phyloP scores from a whole-genome alignment of 1,140 invertebrate species.

The Elymnias hypermnestra region DNA sequence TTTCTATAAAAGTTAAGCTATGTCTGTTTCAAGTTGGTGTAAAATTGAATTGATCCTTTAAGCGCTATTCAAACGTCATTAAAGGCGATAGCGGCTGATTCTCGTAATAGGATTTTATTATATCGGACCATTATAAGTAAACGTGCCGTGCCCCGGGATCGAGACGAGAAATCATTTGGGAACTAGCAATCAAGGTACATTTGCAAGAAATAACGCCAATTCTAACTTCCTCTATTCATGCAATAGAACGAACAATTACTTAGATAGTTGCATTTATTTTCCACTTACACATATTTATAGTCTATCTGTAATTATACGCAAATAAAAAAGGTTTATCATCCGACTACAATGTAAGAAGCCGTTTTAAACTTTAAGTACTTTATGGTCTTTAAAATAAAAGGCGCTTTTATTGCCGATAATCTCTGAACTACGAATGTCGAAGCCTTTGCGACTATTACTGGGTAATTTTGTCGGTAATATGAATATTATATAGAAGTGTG shows the following conservation, averaged over 20 bases:
- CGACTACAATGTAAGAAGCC: slow-evolving; percentile 15
- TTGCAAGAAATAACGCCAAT: slow-evolving; percentile 3
- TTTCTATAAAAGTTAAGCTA: too few species aligned
- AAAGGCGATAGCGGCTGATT: slow-evolving; percentile 41
- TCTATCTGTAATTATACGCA: slow-evolving; percentile 16
- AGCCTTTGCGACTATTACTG: slow-evolving; percentile 55
- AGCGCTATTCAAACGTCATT: slow-evolving; percentile 49
- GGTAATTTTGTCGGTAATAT: slow-evolving; percentile 60
- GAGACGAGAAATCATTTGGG: slow-evolving; percentile 38
- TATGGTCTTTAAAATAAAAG: slow-evolving; percentile 46
- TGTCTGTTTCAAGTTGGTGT: slow-evolving; percentile 24
- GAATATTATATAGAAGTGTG: slow-evolving; percentile 40
- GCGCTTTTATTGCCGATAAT: slow-evolving; percentile 63
- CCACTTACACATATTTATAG: slow-evolving; percentile 14
- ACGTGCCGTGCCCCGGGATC: slow-evolving; percentile 53
- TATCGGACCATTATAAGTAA: slow-evolving; percentile 51
- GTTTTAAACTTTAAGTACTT: slow-evolving; percentile 14
- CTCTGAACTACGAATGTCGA: slow-evolving; percentile 62
- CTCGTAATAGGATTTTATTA: slow-evolving; percentile 59
- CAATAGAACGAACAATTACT: slow-evolving; percentile 1
- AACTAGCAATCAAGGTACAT: slow-evolving; percentile 34
- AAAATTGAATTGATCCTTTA: slow-evolving; percentile 49
- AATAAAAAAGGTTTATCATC: slow-evolving; percentile 16
- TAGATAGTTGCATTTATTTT: slow-evolving; percentile 8
- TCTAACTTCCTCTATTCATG: slow-evolving; percentile 5